Evolutionary conservation across 2,797 vertebrate species (phyloP).

Genomic region (Gambelia wislizenii): DNA sequence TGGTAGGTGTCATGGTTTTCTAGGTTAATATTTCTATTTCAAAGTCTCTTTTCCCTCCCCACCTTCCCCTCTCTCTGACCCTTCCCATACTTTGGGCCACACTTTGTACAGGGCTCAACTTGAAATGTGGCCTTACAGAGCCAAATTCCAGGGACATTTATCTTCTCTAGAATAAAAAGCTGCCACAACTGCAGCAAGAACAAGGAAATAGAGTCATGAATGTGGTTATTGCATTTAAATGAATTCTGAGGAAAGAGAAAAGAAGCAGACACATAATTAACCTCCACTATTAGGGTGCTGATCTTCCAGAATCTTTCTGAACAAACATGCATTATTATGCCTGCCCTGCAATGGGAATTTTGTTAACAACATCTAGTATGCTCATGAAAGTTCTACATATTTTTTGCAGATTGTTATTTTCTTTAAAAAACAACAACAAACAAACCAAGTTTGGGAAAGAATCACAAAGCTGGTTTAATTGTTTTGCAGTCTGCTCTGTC

Average conservation of each 20-base stretch:
- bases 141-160: conserved; percentile 29
- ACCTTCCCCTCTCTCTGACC: background rate
- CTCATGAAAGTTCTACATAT: background rate
- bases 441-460: background rate
- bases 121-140: conserved; percentile 24
- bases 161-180: background rate
- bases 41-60: fast-evolving
- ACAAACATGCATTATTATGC: background rate
- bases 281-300: background rate
- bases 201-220: conserved; percentile 12
- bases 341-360: conserved; percentile 4
- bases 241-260: conserved; percentile 18
- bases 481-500: background rate
- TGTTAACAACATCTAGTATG: background rate
- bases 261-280: background rate
- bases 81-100: background rate
- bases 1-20: background rate
- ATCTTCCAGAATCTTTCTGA: conserved; percentile 24
- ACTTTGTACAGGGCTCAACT: conserved; percentile 18
- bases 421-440: background rate
- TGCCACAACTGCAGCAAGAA: conserved; percentile 19
- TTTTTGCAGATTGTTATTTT: background rate
- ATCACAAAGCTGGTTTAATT: background rate
- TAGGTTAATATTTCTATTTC: background rate
- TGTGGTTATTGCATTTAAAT: conserved; percentile 33